Evolutionary conservation across 1,140 invertebrate genomes (phyloP).

Genomic region (Drosophila fuyamai): DNA sequence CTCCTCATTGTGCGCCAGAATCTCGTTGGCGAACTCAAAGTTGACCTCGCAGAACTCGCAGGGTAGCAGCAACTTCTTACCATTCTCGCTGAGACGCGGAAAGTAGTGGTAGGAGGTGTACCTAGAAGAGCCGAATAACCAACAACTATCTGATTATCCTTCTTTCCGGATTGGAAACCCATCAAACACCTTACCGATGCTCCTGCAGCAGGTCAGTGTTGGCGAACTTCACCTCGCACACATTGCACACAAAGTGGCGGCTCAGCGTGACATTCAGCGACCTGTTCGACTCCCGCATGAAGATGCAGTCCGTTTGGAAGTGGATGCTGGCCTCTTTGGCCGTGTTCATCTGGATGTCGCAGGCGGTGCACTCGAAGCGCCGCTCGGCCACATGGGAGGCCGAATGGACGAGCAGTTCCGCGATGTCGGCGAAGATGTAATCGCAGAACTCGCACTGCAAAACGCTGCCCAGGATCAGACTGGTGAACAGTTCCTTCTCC

Average conservation of each 20-base stretch:
- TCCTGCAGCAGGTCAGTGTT: conserved; percentile 79
- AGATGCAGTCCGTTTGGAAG: conserved; percentile 86
- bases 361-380: conserved; percentile 87
- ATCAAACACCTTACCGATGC: conserved; percentile 76
- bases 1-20: conserved; percentile 83
- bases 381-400: conserved; percentile 85
- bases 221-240: conserved; percentile 84
- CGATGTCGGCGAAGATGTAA: conserved; percentile 85
- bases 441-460: conserved; percentile 88
- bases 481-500: conserved; percentile 9
- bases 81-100: conserved; percentile 56
- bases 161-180: too few species aligned
- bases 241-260: conserved; percentile 84
- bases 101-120: conserved; percentile 74
- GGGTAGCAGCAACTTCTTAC: conserved; percentile 50
- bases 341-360: conserved; percentile 85
- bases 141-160: background rate
- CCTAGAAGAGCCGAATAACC: conserved; percentile 27
- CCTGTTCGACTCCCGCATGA: conserved; percentile 76
- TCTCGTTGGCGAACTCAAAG: conserved; percentile 84
- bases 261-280: conserved; percentile 55
- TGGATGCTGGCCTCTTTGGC: conserved; percentile 85
- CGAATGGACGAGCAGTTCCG: conserved; percentile 85
- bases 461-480: conserved; percentile 74
- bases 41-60: conserved; percentile 78